Evolutionary conservation across 2,888 invertebrate genomes (phyloP), one percentile per base, ranked within the genome.

Genomic region (Ophion costatus): DNA sequence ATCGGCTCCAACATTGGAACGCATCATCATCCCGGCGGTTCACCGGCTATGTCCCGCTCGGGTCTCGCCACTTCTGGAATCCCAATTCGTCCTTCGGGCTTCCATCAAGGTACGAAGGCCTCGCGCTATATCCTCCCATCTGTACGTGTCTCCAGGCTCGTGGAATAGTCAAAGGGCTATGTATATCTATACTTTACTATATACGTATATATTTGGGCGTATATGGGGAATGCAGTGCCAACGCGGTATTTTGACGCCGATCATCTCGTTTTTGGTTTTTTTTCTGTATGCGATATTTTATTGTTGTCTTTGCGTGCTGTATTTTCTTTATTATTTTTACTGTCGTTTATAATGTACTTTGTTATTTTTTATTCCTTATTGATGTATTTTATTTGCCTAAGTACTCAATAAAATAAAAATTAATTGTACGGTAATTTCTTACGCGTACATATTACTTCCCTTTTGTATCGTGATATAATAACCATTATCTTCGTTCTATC

Each of bases 81-180:
- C 61, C 75, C 82, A 74, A 80, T 80, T 73, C 80, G 76, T 82
- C 83, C 90, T 84, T 73, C 89, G 76, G 88, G 82, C 86, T 87
- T 90, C 87, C 90, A 90, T 80, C 91, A 90, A 92, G 92, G 92
- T 92, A 92, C 77, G 80, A 51, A 69, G 75, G 70, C 22, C 67
- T 17, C 22, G 42, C 56, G 42, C 56, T 24, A 63, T 77, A 64
- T 61, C 45, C 63, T 66, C 22, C n/a, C 74, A 29, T 66, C 42
- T 20, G 59, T 69, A 56, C 56, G 45, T 57, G 57, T 69, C 57
- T 63, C 57, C 22, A 24, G 17, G 38, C 7, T 74, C 63, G n/a
- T 51, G 63, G 63, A 82, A 82, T 86, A 69, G 51, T 29, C 67
- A 22, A 66, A 67, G 29, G 45, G 10, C 22, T 17, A 11, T 22